Base-by-base conservation (phyloP, 2,888 invertebrate genomes). In the Vannuccia rotundouncinata region DNA sequence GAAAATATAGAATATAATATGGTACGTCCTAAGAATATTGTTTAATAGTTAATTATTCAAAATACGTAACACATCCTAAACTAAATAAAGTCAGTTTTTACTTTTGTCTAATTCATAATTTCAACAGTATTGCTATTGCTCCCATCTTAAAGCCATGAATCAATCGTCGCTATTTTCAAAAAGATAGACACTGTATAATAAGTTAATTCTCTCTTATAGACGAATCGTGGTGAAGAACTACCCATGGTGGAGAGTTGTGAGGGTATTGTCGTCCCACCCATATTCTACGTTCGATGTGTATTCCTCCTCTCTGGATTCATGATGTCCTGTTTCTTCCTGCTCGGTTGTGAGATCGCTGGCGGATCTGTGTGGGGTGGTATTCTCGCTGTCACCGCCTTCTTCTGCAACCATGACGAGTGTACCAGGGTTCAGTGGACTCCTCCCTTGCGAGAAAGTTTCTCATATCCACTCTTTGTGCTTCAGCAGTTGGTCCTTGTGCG, bases 351-450 rank as follows among this genome's bases (percentile, higher is more conserved):
- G 22, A 27, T 79, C 17, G 28, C 79, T 2, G 77, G 31, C 66
- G 78, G 59, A 22, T 28, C 75, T 25, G 31, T 78, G 73, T 79
- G 30, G 2, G 77, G 78, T 28, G 82, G 80, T 28, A 25, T 81
- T 13, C 13, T 79, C 1, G 45, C 45, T 0, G 91, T 92, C 2
- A 86, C 91, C 0, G 91, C 92, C 2, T 94, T 92, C 86, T 91
- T 94, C 84, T 92, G 91, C 84, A 94, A 94, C 87, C 94, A 95
- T 86, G 91, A 91, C 29, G 93, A 94, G 86, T 85, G 85, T 75
- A 93, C 94, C 0, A 89, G 94, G 75, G 93, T 94, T 0, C 93
- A 93, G 85, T 94, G 94, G 92, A 91, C 93, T 0, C 94, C 95
- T 0, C 92, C 94, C 60, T 90, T 94, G 75, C 88, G 95, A 29